phyloP scores from a whole-genome alignment of 1,140 invertebrate genomes.

The Pogonus chalceus region DNA sequence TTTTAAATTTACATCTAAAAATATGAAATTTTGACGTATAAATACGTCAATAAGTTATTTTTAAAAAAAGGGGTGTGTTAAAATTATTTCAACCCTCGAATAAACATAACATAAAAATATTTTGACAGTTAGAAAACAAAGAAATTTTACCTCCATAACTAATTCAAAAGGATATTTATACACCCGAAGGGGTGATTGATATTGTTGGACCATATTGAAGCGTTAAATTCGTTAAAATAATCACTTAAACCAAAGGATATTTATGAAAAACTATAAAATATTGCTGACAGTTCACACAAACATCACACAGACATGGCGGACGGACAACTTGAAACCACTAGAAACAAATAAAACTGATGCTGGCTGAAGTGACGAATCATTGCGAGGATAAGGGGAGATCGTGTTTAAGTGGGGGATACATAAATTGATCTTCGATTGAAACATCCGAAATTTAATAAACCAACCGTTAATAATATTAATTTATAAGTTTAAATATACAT shows the following conservation, averaged over 20 bases:
- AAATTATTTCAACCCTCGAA: not conserved
- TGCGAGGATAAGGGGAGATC: too few relatives aligned
- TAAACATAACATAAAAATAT: not conserved
- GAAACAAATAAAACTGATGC: not conserved
- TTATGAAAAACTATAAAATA: not conserved
- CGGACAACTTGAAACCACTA: not conserved
- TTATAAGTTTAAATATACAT: too few relatives aligned
- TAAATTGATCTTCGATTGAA: too few relatives aligned
- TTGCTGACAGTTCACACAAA: not conserved
- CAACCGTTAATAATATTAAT: too few relatives aligned
- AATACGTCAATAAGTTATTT: too few relatives aligned
- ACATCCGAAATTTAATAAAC: too few relatives aligned
- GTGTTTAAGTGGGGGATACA: too few relatives aligned
- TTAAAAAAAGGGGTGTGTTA: conserved; percentile 9
- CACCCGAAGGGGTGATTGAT: conserved; percentile 88
- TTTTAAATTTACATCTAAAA: too few relatives aligned
- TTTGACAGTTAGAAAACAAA: not conserved
- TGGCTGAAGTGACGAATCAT: too few relatives aligned
- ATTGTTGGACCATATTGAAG: conserved; percentile 87
- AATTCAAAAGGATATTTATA: conserved; percentile 96
- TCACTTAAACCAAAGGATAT: not conserved
- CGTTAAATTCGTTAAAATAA: conserved; percentile 1
- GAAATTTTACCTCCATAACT: conserved; percentile 84
- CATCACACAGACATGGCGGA: not conserved
- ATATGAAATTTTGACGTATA: too few relatives aligned